Conservation (phyloP, 2,888 invertebrate species). For the Xylophagus ater region DNA sequence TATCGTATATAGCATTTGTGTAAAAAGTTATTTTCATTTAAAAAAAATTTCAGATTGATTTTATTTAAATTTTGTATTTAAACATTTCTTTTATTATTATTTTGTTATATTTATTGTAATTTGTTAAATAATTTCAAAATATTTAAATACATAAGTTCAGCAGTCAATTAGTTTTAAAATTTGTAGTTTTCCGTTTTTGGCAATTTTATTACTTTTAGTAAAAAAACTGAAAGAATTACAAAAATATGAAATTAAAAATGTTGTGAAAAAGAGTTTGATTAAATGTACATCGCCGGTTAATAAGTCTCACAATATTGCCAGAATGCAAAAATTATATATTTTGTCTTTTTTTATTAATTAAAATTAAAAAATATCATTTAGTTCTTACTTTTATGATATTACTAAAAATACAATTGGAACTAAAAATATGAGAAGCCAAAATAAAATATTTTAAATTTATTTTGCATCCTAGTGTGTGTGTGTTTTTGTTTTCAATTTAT, state of each 20-base stretch:
- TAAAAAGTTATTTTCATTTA: too few relatives aligned
- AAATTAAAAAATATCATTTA: background rate
- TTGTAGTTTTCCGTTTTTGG: background rate
- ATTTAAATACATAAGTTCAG: background rate
- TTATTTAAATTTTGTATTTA: too few relatives aligned
- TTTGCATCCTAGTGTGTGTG: background rate
- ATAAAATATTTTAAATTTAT: too few relatives aligned
- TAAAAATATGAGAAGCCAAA: too few relatives aligned
- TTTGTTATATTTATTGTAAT: background rate
- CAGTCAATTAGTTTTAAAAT: background rate
- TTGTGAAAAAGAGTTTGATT: too few relatives aligned
- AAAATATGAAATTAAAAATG: too few relatives aligned
- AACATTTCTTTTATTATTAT: too few relatives aligned
- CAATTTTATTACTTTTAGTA: background rate
- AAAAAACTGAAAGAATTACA: too few relatives aligned
- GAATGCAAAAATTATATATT: slow-evolving; percentile 13
- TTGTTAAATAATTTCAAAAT: background rate
- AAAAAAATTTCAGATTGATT: too few relatives aligned
- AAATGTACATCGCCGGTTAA: slow-evolving; percentile 8
- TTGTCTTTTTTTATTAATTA: slow-evolving; percentile 2
- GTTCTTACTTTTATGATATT: too few relatives aligned
- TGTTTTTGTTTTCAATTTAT: background rate
- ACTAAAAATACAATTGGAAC: too few relatives aligned
- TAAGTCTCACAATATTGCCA: slow-evolving; percentile 15
- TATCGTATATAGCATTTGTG: too few relatives aligned